A percentile compares a stretch with the other conserved stretches of the same genome.
These are phyloP conservation scores for Eupristina koningsbergeri DNA, from an alignment of 1,140 invertebrate species.

Conservation along the genomic window DNA sequence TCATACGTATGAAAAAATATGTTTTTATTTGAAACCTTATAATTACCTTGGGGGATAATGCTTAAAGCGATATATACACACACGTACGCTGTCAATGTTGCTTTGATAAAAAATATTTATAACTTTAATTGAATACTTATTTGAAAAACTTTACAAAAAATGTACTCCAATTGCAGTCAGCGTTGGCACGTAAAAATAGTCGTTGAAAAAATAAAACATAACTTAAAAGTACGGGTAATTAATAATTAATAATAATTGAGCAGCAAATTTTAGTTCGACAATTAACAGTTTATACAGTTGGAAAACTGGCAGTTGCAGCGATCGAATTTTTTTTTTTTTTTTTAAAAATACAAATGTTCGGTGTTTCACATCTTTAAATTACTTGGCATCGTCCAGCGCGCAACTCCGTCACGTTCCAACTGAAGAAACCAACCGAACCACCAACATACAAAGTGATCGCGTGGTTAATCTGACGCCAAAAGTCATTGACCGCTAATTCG, in stretches of 20 bases:
- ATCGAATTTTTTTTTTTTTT: neutral
- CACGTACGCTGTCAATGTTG: neutral
- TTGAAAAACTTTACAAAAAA: neutral
- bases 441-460: slow-evolving; percentile 1
- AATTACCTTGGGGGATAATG: neutral
- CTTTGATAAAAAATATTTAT: neutral
- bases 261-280: neutral
- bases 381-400: slow-evolving; percentile 1
- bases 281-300: neutral
- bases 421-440: slow-evolving; percentile 16
- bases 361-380: slow-evolving; percentile 21
- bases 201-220: neutral
- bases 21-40: no score
- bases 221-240: no score
- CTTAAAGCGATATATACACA: neutral
- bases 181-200: neutral
- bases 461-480: slow-evolving; percentile 30
- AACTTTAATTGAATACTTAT: neutral
- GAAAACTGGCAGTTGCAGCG: neutral
- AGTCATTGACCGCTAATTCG: slow-evolving; percentile 45
- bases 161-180: neutral
- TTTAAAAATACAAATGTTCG: neutral
- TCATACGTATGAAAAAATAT: no score
- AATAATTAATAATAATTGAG: no score
- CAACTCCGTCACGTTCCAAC: slow-evolving; percentile 30